Percentiles rank a stretch among this genome's conserved stretches.
Conservation (phyloP, 2,113 vertebrate species). For the Seriola quinqueradiata region DNA sequence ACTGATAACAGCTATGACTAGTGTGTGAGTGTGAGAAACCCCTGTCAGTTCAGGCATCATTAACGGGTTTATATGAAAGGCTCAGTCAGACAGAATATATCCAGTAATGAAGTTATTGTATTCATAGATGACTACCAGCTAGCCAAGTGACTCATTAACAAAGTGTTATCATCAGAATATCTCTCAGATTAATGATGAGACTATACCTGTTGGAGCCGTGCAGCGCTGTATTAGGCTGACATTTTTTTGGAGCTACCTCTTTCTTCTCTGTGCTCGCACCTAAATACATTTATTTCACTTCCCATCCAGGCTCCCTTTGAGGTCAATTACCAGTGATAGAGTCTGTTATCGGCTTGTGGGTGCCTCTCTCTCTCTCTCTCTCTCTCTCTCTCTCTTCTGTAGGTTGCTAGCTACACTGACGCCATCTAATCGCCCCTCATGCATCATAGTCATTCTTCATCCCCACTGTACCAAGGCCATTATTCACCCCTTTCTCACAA, state of each 20-base stretch:
- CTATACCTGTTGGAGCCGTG: background rate
- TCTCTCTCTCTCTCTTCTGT: conserved; percentile 20
- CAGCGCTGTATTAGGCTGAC: background rate
- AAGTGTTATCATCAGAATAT: background rate
- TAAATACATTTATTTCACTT: conserved; percentile 47
- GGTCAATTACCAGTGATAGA: conserved; percentile 47
- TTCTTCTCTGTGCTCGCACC: background rate
- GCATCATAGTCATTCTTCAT: conserved; percentile 65
- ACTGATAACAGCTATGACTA: background rate
- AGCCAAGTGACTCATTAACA: conserved; percentile 11
- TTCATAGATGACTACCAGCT: background rate
- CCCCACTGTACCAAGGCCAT: conserved; percentile 42
- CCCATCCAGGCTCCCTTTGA: conserved; percentile 33
- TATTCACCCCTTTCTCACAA: conserved; percentile 45
- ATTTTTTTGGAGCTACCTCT: background rate
- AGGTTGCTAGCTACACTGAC: conserved; percentile 30
- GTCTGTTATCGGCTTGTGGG: conserved; percentile 4
- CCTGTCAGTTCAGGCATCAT: background rate
- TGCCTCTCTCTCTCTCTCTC: conserved; percentile 5
- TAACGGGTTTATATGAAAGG: conserved; percentile 7
- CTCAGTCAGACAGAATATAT: background rate
- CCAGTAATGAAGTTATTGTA: background rate
- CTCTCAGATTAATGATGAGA: background rate
- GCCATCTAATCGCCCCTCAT: conserved; percentile 64
- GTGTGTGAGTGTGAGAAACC: background rate